Conservation (phyloP, 2,797 vertebrate genomes). For the Acridotheres tristis region DNA sequence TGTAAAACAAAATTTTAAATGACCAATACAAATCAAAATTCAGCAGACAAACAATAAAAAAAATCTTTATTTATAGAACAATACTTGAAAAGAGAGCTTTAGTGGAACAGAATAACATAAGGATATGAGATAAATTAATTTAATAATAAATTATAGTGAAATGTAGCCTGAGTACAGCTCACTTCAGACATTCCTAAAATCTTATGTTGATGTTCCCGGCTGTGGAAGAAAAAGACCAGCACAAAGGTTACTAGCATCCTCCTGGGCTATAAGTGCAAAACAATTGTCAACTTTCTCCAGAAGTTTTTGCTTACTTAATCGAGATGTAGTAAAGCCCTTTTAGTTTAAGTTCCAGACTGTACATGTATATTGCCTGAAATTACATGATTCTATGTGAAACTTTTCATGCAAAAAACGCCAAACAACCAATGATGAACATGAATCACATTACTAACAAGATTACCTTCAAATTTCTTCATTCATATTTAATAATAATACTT, state of each 20-base stretch:
- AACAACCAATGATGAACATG: background rate
- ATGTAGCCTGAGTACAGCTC: background rate
- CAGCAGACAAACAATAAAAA: accelerated
- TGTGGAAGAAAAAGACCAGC: background rate
- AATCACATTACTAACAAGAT: background rate
- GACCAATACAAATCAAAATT: background rate
- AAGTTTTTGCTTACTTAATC: background rate
- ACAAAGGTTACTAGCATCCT: background rate
- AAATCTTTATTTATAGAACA: background rate
- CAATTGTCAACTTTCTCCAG: background rate
- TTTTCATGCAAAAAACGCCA: background rate
- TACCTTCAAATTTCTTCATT: background rate
- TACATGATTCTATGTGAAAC: background rate
- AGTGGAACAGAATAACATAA: background rate
- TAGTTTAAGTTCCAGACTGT: background rate
- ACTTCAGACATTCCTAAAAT: background rate
- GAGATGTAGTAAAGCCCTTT: background rate
- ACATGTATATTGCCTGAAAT: background rate
- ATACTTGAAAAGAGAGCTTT: background rate
- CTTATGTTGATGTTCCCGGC: background rate
- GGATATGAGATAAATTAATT: background rate
- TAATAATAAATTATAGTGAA: background rate
- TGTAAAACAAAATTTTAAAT: background rate
- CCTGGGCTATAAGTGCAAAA: background rate
- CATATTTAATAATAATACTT: background rate